These are phyloP conservation scores for Zonitis immaculata DNA, from an alignment of 2,888 invertebrate species.

Conservation along the genomic window DNA sequence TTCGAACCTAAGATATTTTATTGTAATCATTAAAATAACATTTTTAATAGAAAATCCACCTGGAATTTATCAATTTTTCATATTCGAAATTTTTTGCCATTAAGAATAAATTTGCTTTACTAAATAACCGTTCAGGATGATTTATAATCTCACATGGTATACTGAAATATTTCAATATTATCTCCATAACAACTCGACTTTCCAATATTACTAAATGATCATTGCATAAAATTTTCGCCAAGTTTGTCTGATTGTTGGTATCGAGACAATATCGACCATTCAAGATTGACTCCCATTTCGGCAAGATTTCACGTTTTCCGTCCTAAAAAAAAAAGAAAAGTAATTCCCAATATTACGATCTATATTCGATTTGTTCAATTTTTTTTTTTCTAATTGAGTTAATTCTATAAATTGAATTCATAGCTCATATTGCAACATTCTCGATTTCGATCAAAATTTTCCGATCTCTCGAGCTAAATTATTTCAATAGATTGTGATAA, in stretches of 20 bases:
- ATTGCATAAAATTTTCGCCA: conserved; percentile 41
- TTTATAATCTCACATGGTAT: conserved; percentile 32
- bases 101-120: conserved; percentile 33
- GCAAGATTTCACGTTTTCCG: conserved; percentile 16
- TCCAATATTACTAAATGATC: conserved; percentile 44
- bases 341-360: no score
- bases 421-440: no score
- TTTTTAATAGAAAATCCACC: conserved; percentile 29
- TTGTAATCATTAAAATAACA: not conserved
- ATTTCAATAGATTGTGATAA: no score
- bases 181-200: conserved; percentile 41
- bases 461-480: no score
- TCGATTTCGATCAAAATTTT: no score
- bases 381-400: no score
- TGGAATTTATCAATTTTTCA: conserved; percentile 33
- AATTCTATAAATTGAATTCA: no score
- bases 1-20: conserved; percentile 38
- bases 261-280: conserved; percentile 44
- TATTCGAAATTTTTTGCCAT: conserved; percentile 32
- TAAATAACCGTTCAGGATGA: conserved; percentile 30
- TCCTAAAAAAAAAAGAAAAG: conserved; percentile 24
- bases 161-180: conserved; percentile 27
- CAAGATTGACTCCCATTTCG: conserved; percentile 39
- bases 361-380: no score
- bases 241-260: conserved; percentile 35